Conservation (phyloP, 2,797 vertebrate species). For the Acipenser oxyrinchus region DNA sequence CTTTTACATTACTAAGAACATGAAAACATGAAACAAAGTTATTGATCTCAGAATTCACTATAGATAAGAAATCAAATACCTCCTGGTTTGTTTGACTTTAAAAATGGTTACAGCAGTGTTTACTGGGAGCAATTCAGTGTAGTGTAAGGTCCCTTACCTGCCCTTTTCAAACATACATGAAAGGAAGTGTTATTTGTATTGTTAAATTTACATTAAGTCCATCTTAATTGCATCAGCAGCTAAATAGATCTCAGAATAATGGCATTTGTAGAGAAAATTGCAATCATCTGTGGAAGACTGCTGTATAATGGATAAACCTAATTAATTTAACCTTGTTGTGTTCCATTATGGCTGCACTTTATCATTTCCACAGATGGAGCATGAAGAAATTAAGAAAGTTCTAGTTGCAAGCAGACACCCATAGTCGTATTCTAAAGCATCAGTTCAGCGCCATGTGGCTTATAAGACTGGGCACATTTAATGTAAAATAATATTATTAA, state of each 20-base stretch:
- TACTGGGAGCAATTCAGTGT: conserved; percentile 35
- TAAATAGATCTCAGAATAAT: conserved; percentile 86
- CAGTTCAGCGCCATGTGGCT: conserved; percentile 13
- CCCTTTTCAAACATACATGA: conserved; percentile 51
- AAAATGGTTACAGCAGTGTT: conserved; percentile 64
- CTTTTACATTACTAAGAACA: conserved; percentile 81
- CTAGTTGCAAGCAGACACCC: conserved; percentile 53
- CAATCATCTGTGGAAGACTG: conserved; percentile 78
- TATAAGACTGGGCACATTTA: conserved; percentile 19
- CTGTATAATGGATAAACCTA: conserved; percentile 87
- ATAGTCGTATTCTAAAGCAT: conserved; percentile 38
- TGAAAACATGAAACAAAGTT: conserved; percentile 94
- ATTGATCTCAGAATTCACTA: conserved; percentile 83
- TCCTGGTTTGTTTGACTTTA: conserved; percentile 70
- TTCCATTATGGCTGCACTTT: conserved; percentile 90
- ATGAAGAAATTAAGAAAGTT: conserved; percentile 75
- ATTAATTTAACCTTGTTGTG: conserved; percentile 97
- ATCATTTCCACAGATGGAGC: conserved; percentile 95
- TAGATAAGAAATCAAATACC: conserved; percentile 69
- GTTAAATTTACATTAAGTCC: conserved; percentile 89
- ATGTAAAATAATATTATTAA: too few relatives aligned
- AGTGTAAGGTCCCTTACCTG: conserved; percentile 48
- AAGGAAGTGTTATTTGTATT: conserved; percentile 87
- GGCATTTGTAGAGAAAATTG: conserved; percentile 85
- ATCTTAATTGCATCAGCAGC: conserved; percentile 83